These are phyloP conservation scores for Nansenia antarctica DNA, from an alignment of 2,113 vertebrate species.

Conservation along the genomic window DNA sequence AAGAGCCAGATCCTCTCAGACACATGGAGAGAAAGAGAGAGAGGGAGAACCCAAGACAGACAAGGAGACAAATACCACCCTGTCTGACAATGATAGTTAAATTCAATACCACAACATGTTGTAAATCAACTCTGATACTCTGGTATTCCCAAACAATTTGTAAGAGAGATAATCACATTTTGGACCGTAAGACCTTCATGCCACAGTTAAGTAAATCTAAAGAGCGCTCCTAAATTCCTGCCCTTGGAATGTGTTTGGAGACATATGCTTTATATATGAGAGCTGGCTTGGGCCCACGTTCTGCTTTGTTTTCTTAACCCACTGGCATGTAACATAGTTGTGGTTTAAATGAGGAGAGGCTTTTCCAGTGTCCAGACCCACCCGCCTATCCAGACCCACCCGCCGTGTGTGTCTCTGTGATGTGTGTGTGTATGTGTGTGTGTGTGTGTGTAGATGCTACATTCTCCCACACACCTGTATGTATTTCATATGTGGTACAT, in stretches of 20 bases:
- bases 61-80: constrained; percentile 34
- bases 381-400: constrained; percentile 1
- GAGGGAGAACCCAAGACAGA: constrained; percentile 26
- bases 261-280: constrained; percentile 57
- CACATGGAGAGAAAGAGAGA: constrained; percentile 39
- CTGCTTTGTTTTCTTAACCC: constrained; percentile 59
- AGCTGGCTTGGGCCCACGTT: constrained; percentile 37
- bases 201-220: constrained; percentile 39
- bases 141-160: constrained; percentile 39
- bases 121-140: constrained; percentile 19
- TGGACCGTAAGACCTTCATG: constrained; percentile 24
- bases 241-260: constrained; percentile 44
- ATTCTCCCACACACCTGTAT: background rate
- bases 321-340: constrained; percentile 49
- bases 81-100: constrained; percentile 31
- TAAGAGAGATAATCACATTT: constrained; percentile 49
- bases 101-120: constrained; percentile 19
- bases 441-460: background rate
- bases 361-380: constrained; percentile 33
- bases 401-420: background rate
- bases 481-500: background rate
- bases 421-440: background rate
- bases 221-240: constrained; percentile 39
- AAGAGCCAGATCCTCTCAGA: no score
- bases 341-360: constrained; percentile 44